Evolutionary conservation across 2,797 vertebrate species (phyloP), one percentile per base, ranked within the genome.

Genomic region (Premnoplex brunnescens): DNA sequence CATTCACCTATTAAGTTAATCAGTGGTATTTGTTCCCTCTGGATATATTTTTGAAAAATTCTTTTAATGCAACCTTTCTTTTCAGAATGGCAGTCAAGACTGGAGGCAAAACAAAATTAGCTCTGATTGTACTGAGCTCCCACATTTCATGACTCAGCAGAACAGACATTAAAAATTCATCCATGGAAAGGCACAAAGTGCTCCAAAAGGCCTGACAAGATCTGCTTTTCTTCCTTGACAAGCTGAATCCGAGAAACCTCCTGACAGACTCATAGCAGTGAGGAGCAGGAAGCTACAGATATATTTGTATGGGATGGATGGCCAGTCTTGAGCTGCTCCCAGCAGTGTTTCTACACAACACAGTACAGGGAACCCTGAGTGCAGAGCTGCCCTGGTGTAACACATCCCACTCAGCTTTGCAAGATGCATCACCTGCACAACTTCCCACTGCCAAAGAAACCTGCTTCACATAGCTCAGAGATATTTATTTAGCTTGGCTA

Each of bases 1-100:
- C 44, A 85, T 74, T 94, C 84, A 89, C 72, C 77, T 87, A 85
- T 96, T 89, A 94, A 93, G 67, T 89, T 89, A 93, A 94, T 94
- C 88, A 89, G 68, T 41, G 64, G 41, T 43, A 80, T 91, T 85
- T 87, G 23, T 64, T 93, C 60, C 84, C 46, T 68, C 68, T 59
- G 28, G 72, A 62, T 91, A 79, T 32, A 20, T 46, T 76, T 91
- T 23, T 66, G 48, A 91, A 87, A 84, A 60, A 36, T 56, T 56
- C 15, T 92, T 93, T 83, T 91, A 89, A 89, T 89, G 23, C 63
- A 87, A 51, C 34, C 37, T 85, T 89, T 92, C 49, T 96, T 95
- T 91, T 58, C 80, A 89, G 78, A 18, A 71, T 39, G 28, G 56
- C 52, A 92, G 80, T 77, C 59, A 83, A 63, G 37, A 88, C 73